Evolutionary conservation across 2,113 vertebrate species (phyloP), one percentile per base, ranked within the genome.

Genomic region (Ptilorrhoa leucosticta): DNA sequence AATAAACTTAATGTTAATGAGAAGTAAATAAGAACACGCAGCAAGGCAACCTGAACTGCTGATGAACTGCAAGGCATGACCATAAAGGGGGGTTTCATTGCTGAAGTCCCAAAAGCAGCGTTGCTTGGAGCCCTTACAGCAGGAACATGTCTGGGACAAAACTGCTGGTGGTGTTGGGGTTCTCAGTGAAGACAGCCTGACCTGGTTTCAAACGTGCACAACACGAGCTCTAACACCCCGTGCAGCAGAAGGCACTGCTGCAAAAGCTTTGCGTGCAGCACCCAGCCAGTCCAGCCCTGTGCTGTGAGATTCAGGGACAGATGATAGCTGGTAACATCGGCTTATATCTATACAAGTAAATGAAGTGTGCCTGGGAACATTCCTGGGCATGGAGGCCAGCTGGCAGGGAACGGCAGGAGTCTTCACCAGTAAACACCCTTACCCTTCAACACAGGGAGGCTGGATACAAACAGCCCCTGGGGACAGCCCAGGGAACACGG

Each of bases 281-380:
- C 11, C 51, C 4, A 4, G 8, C n/a, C 17, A 65, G 31, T 26
- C 31, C 44, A 94, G 71, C 68, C 42, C 58, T 6, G 7, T 5
- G 20, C 76, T 27, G 68, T 5, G 69, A 89, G 72, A 71, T 27
- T 61, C 65, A 5, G 70, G 73, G 73, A 72, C 83, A 91, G 84
- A 83, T 80, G 87, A 91, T 50, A 76, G 93, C 91, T 65, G 66
- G 70, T 82, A 94, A 90, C 88, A 40, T 80, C 2, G 72, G 82
- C 31, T 83, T 85, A 3, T 85, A 96, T 90, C 92, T 83, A 9
- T 65, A 73, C 90, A 65, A 90, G 83, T 47, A 86, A 95, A 92
- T 90, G 50, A 92, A 94, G 71, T 92, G 95, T 58, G 78, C 92
- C 89, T 95, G 94, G 91, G 95, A 93, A 96, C 91, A 94, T 97